Evolutionary conservation across 2,888 invertebrate species (phyloP).

Genomic region (Heteropelma amictum): DNA sequence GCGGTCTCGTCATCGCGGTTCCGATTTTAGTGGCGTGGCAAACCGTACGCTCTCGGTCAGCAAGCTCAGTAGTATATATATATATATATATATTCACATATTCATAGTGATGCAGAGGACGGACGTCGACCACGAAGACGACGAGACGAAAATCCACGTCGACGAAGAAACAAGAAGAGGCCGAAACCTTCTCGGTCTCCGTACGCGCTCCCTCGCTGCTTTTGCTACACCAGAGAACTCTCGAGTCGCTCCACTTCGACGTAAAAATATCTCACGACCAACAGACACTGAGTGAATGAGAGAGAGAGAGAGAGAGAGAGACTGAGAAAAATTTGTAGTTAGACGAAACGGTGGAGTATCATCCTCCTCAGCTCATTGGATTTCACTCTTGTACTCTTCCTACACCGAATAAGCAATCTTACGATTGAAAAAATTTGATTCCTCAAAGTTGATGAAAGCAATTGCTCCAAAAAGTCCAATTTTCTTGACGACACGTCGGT

Average conservation of each 20-base stretch:
- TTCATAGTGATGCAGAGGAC: not conserved
- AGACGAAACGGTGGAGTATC: constrained; percentile 60
- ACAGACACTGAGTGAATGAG: constrained; percentile 9
- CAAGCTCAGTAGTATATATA: constrained; percentile 10
- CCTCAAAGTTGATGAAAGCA: not conserved
- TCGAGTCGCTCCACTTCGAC: constrained; percentile 69
- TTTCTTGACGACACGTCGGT: not conserved
- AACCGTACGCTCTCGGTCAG: constrained; percentile 62
- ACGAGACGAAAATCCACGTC: constrained; percentile 38
- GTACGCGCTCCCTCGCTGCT: constrained; percentile 41
- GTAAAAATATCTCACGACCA: constrained; percentile 69
- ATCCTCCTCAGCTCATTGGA: constrained; percentile 61
- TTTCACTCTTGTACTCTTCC: constrained; percentile 31
- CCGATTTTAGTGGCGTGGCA: constrained; percentile 62
- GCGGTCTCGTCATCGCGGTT: constrained; percentile 59
- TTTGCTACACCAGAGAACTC: constrained; percentile 44
- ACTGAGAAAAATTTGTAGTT: constrained; percentile 18
- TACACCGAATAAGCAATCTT: constrained; percentile 58
- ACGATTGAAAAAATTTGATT: constrained; percentile 6
- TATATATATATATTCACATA: not conserved
- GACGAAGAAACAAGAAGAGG: constrained; percentile 31
- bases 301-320: not conserved
- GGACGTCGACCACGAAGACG: constrained; percentile 44
- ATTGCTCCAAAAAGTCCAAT: not conserved
- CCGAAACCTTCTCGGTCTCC: constrained; percentile 26